Base-by-base conservation (phyloP, 1,140 invertebrate species). In the Ceratosolen fusciceps region DNA sequence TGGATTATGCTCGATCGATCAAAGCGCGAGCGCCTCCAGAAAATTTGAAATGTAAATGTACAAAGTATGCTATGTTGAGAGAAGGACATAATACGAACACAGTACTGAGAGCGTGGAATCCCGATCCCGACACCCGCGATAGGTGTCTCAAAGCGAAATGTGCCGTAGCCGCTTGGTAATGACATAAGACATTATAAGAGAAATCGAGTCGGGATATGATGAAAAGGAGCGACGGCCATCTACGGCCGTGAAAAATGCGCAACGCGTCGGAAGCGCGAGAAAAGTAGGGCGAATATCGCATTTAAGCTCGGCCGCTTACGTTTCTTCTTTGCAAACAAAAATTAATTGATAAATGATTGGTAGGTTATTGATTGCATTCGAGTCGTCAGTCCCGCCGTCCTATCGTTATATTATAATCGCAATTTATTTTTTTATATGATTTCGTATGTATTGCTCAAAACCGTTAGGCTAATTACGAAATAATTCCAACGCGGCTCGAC, bases 31-130 rank as follows among this genome's bases (percentile, higher is more conserved):
- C 68, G 68, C 31, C 60, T 68, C 62, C 14, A 29, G 77, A 65
- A 77, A 74, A 86, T 87, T 87, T 87, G 85, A 87, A 88, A 88
- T 88, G 86, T 85, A 87, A 88, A 88, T 86, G 80, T 80, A 73
- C 62, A 80, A 81, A 83, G 83, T 82, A 37, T 74, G 84, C 86
- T 84, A 88, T 87, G 82, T 86, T 82, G 82, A 85, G 60, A 29
- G 60, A 37, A 31, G 67, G 60, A 54, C n/a, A 60, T 56, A 81
- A 84, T 62, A 73, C 60, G 47, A 73, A 76, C 34, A 68, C 43
- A 82, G 81, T 87, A 83, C 47, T 29, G 67, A 47, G 67, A 47
- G 10, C 26, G n/a, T 19, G 47, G 16, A 47, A 47, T n/a, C n/a
- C n/a, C n/a, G 24, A 24, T 68, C 37, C 29, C 26, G 58, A 26